phyloP scores from a whole-genome alignment of 2,113 vertebrate genomes.

The Zeus faber region DNA sequence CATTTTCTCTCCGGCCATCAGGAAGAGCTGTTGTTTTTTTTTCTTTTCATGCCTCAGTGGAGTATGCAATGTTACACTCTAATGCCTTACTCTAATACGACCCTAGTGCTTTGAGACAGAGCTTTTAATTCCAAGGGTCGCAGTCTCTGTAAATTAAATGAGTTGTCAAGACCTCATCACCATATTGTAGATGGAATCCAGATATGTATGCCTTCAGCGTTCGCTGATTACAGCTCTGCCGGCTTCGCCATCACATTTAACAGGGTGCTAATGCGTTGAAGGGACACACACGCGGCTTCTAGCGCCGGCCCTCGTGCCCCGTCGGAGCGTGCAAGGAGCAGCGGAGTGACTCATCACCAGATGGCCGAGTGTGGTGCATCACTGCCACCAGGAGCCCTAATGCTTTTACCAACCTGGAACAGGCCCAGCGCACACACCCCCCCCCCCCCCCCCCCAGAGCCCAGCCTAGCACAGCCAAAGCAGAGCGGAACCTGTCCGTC shows the following conservation, averaged over 20 bases:
- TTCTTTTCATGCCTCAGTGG: background rate
- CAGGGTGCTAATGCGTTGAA: conserved; percentile 29
- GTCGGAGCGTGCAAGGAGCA: conserved; percentile 38
- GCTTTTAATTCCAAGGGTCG: conserved; percentile 17
- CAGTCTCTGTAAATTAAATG: conserved; percentile 22
- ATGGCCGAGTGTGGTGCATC: conserved; percentile 59
- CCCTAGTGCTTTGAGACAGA: background rate
- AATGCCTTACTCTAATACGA: background rate
- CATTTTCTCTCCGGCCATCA: conserved; percentile 2
- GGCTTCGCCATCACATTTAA: conserved; percentile 29
- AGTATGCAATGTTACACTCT: background rate
- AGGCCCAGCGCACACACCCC: conserved; percentile 22
- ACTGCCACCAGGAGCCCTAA: conserved; percentile 62
- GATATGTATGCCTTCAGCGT: conserved; percentile 13
- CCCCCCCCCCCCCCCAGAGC: too few relatives aligned
- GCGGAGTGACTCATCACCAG: conserved; percentile 66
- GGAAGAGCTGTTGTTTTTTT: background rate
- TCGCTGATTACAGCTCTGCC: conserved; percentile 23
- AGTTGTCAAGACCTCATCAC: conserved; percentile 18
- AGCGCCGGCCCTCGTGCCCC: conserved; percentile 32
- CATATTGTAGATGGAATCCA: conserved; percentile 32
- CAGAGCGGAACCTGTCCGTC: too few relatives aligned
- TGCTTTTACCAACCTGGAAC: conserved; percentile 66
- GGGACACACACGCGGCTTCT: background rate
- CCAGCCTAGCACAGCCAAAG: too few relatives aligned